Evolutionary conservation across 2,888 invertebrate species (phyloP).

Genomic region (Drosophila fungiperda): DNA sequence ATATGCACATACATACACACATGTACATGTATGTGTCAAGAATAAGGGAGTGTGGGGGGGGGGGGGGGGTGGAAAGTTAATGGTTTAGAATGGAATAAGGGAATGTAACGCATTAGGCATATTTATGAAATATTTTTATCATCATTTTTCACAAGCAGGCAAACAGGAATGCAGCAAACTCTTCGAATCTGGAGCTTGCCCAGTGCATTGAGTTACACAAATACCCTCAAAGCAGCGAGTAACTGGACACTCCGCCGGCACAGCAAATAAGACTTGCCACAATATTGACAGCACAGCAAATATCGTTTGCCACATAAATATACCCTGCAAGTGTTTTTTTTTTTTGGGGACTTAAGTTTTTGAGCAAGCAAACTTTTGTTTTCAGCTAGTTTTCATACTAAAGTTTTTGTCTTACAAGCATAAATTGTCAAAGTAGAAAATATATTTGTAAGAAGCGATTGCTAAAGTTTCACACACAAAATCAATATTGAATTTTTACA

Average conservation of each 20-base stretch:
- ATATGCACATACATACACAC: slow-evolving; percentile 9
- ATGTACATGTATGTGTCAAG: slow-evolving; percentile 6
- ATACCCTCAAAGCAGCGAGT: slow-evolving; percentile 37
- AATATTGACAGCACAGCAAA: slow-evolving; percentile 24
- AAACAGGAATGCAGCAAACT: slow-evolving; percentile 48
- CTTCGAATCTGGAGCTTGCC: slow-evolving; percentile 3
- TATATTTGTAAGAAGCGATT: not conserved
- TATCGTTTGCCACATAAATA: slow-evolving; percentile 2
- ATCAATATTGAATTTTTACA: not conserved
- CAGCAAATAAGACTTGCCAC: not conserved
- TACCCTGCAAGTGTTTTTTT: slow-evolving; percentile 6
- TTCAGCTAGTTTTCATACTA: not conserved
- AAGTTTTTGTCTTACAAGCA: not conserved
- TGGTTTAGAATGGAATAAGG: slow-evolving; percentile 71
- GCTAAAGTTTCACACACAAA: not conserved
- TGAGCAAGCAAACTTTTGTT: not conserved
- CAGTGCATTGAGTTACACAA: slow-evolving; percentile 38
- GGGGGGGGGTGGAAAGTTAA: slow-evolving; percentile 53
- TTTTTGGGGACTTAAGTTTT: not conserved
- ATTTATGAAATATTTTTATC: slow-evolving; percentile 81
- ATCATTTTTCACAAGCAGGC: slow-evolving; percentile 67
- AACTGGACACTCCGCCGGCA: not conserved
- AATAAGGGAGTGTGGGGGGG: not conserved
- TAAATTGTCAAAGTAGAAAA: not conserved
- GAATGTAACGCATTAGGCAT: slow-evolving; percentile 74